Evolutionary conservation across 2,888 invertebrate genomes (phyloP), one percentile per base, ranked within the genome.

Genomic region (Drosophila picticornis): DNA sequence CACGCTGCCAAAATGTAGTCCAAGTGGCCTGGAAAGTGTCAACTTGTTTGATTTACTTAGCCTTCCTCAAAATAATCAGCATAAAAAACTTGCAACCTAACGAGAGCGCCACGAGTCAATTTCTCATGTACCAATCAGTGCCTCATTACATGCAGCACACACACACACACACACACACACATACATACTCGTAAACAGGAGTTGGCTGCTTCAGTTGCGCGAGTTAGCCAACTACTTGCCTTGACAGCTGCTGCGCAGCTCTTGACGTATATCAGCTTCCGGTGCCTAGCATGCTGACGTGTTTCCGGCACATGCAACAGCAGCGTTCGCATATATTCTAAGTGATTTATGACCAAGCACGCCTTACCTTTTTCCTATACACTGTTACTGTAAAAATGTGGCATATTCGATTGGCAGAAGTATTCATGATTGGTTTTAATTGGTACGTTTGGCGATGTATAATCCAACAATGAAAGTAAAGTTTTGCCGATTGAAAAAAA

Each of bases 51-150:
- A 85, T 85, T 90, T 90, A 85, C 77, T 72, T 88, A 50, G 69
- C 36, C 52, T 27, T 71, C 62, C 66, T 27, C 67, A 57, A 87
- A 81, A 83, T 83, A 89, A 89, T 81, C 84, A 81, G 70, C 80
- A 66, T 57, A 68, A 53, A 70, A 62, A 74, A 52, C n/a, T 29
- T 55, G 57, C 43, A 62, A 55, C 61, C 65, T 60, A 72, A 65
- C 77, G 72, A 67, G 72, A 64, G 50, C 22, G 29, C 56, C 40
- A 62, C 58, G 46, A 50, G 59, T 80, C 86, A 80, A 86, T 85
- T 90, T 90, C 89, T 88, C 89, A 90, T 72, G 83, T 75, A 72
- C 67, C 90, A 85, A 88, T 85, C 90, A 85, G 90, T 85, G 89
- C 85, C 89, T 90, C 89, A 90, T 85, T 90, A 84, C 77, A 90